These are phyloP conservation scores for Phaethon lepturus DNA, from an alignment of 2,113 vertebrate species.

Conservation along the genomic window DNA sequence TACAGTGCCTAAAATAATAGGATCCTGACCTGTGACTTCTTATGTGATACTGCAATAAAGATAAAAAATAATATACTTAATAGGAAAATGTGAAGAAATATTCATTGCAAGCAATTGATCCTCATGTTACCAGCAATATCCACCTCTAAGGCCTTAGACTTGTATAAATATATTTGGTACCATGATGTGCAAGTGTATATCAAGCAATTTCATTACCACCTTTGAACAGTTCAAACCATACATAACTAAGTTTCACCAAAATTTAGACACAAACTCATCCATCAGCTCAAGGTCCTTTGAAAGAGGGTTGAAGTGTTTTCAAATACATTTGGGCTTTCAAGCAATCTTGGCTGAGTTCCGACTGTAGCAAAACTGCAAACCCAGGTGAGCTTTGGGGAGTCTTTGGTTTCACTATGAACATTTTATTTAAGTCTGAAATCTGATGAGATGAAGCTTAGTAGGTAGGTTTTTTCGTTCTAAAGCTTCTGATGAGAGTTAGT, in stretches of 20 bases:
- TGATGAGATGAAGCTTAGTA: not conserved
- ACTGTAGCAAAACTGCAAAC: not conserved
- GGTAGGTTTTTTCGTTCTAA: not conserved
- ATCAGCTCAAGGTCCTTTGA: not conserved
- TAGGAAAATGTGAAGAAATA: not conserved
- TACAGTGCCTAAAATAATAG: not conserved
- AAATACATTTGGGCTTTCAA: not conserved
- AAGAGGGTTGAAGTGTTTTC: not conserved
- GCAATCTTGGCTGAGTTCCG: not conserved
- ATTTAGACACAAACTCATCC: not conserved
- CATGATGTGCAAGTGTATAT: not conserved
- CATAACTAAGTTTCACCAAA: not conserved
- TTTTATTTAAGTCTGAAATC: not conserved
- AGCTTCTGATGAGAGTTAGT: constrained; percentile 24
- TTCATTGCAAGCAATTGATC: not conserved
- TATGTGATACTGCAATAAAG: not conserved
- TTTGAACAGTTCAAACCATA: not conserved
- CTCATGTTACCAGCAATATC: not conserved
- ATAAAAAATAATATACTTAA: not conserved
- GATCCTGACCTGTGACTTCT: not conserved
- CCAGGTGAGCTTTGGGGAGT: not conserved
- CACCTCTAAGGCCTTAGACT: not conserved
- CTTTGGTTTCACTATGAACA: not conserved
- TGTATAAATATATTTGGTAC: not conserved
- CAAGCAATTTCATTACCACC: not conserved